These are phyloP conservation scores for Mesoligia furuncula DNA, from an alignment of 2,888 invertebrate species.

Conservation along the genomic window DNA sequence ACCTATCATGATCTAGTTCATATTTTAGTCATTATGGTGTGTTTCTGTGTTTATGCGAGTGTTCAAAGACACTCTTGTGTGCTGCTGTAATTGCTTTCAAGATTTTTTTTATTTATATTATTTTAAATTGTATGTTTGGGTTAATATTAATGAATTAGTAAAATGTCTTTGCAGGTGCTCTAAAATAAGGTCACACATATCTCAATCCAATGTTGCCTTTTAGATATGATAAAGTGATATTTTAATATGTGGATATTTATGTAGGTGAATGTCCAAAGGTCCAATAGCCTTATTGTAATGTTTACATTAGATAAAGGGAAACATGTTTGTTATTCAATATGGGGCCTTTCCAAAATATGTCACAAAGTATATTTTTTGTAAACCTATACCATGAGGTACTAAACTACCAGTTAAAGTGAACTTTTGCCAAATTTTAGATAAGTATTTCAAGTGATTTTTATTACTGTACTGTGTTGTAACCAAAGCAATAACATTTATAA, in stretches of 20 bases:
- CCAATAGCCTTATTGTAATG: slow-evolving; percentile 82
- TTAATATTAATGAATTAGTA: slow-evolving; percentile 81
- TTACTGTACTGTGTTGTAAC: slow-evolving; percentile 87
- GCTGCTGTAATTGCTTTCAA: slow-evolving; percentile 87
- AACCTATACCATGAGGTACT: slow-evolving; percentile 77
- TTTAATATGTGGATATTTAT: slow-evolving; percentile 79
- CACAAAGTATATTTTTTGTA: slow-evolving; percentile 86
- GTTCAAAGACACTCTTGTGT: slow-evolving; percentile 82
- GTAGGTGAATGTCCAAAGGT: slow-evolving; percentile 86
- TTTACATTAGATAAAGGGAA: slow-evolving; percentile 84
- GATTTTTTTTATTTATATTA: slow-evolving; percentile 81
- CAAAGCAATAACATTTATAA: slow-evolving; percentile 89
- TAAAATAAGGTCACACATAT: slow-evolving; percentile 88
- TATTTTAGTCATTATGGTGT: slow-evolving; percentile 90
- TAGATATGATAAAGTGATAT: slow-evolving; percentile 89
- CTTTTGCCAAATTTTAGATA: slow-evolving; percentile 88
- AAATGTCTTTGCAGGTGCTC: slow-evolving; percentile 89
- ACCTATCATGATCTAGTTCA: slow-evolving; percentile 88
- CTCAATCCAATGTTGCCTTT: slow-evolving; percentile 90
- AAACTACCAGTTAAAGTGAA: slow-evolving; percentile 80
- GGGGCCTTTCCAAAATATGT: slow-evolving; percentile 80
- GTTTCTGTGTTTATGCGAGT: slow-evolving; percentile 88
- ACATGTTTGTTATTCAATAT: slow-evolving; percentile 73
- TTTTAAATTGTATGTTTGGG: slow-evolving; percentile 85
- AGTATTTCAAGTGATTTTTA: slow-evolving; percentile 85